Conservation (phyloP, 2,797 vertebrate genomes). For the Pseudomugil gertrudae region DNA sequence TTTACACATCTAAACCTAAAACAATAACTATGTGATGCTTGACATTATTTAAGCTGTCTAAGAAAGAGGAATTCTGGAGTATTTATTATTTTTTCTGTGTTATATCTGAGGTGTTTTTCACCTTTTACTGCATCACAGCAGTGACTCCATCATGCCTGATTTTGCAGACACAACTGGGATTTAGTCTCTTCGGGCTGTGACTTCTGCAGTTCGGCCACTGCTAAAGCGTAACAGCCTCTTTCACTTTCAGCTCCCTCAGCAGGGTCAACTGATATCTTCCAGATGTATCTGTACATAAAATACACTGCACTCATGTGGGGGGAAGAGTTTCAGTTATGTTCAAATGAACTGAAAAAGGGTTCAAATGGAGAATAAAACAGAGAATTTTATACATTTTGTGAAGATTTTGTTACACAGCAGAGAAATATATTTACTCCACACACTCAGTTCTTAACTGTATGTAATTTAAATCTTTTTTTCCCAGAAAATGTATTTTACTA, state of each 20-base stretch:
- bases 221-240: conserved; percentile 71
- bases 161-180: conserved; percentile 62
- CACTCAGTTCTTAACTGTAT: conserved; percentile 9
- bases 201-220: conserved; percentile 66
- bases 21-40: neutral
- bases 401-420: neutral
- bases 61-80: neutral
- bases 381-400: conserved; percentile 1
- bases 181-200: conserved; percentile 59
- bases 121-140: conserved; percentile 36
- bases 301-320: conserved; percentile 31
- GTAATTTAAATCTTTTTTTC: neutral
- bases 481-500: no score
- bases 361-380: conserved; percentile 11
- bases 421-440: conserved; percentile 2
- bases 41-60: neutral
- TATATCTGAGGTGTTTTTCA: conserved; percentile 21
- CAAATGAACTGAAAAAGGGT: conserved; percentile 37
- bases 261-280: conserved; percentile 69
- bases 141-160: conserved; percentile 61
- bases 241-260: conserved; percentile 67
- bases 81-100: conserved; percentile 15
- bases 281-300: conserved; percentile 71
- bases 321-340: conserved; percentile 25
- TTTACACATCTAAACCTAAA: neutral